Evolutionary conservation across 2,797 vertebrate genomes (phyloP), one percentile per base, ranked within the genome.

Genomic region (Galaxias olidus): DNA sequence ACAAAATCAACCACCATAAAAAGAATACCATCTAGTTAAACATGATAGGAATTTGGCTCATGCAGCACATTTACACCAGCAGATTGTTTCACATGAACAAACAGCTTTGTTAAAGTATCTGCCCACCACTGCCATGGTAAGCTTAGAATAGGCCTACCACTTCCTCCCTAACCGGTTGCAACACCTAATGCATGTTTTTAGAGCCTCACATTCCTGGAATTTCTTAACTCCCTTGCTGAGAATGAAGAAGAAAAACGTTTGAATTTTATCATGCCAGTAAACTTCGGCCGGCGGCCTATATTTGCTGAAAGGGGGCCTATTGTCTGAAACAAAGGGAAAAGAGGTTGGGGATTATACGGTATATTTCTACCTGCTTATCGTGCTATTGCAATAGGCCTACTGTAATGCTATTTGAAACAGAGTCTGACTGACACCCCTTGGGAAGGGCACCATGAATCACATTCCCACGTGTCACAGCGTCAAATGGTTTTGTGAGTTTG

Each of bases 171-270:
- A 74, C 66, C 11, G 48, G 77, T 88, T 89, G 86, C 84, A 72
- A 91, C 87, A 90, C 81, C 82, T 88, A 84, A 81, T 59, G 74
- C 71, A 57, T 79, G 82, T 85, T 87, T 88, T 84, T 76, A 77
- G 72, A 79, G 77, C 76, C 78, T 80, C 52, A 64, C 79, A 89
- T 92, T 90, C 84, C 79, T 86, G 64, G 48, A 77, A 76, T 83
- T 74, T 84, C 81, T 83, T 58, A 63, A 59, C 68, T 55, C 65
- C 59, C 65, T 67, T 71, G 62, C 58, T 65, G 66, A 66, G 57
- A 52, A 55, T 30, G 42, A 45, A 59, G 66, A 66, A 47, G 77
- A 82, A 73, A 81, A 61, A 75, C 48, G 55, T 63, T 47, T 53
- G 49, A 70, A 74, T 84, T 86, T 68, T 84, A 87, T 76, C 75